These are phyloP conservation scores for Actinemys pallida DNA, from an alignment of 2,113 vertebrate genomes.

Conservation along the genomic window DNA sequence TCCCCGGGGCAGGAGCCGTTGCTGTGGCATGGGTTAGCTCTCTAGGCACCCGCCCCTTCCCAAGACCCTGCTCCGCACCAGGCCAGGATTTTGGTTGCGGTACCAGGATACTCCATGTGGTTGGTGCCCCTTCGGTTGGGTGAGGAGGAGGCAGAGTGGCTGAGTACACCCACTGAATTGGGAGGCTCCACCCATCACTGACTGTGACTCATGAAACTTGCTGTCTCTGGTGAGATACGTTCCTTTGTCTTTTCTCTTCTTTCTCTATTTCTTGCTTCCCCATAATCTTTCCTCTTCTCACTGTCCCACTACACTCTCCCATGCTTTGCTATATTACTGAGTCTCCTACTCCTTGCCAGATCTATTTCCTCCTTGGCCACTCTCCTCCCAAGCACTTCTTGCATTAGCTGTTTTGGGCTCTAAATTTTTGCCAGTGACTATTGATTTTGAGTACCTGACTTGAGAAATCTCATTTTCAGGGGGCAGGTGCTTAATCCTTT, in stretches of 20 bases:
- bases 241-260: conserved; percentile 20
- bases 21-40: no score
- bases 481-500: no score
- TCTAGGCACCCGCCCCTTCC: no score
- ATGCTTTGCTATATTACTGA: neutral
- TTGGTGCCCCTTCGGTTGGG: neutral
- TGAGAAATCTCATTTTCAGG: neutral
- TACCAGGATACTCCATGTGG: neutral
- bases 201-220: neutral
- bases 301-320: neutral
- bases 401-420: neutral
- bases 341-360: neutral
- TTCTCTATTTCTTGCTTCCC: conserved; percentile 35
- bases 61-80: no score
- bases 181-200: neutral
- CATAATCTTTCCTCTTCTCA: neutral
- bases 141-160: neutral
- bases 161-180: neutral
- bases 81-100: no score
- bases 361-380: neutral
- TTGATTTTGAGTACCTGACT: neutral
- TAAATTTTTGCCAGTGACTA: neutral
- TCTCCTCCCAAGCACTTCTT: neutral
- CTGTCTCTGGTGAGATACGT: neutral
- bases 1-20: no score